Evolutionary conservation across 2,888 invertebrate species (phyloP), one percentile per base, ranked within the genome.

Genomic region (Thereva unica): DNA sequence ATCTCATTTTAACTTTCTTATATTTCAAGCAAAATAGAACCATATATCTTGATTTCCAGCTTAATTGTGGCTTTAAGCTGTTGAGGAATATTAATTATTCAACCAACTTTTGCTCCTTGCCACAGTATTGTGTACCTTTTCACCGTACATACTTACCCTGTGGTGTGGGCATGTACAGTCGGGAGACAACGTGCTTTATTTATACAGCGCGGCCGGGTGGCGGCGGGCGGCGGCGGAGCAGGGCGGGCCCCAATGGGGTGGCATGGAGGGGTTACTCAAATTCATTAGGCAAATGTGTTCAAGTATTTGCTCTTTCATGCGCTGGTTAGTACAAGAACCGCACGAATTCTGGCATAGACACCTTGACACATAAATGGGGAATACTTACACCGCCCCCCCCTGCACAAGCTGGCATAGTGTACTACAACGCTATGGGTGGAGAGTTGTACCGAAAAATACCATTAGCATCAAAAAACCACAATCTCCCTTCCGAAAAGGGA

Each of bases 31-130:
- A 71, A 71, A 72, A 70, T 71, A 71, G 69, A 71, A 71, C 71
- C 70, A 72, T 72, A 71, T 68, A 69, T 72, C 71, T 72, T 70
- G 71, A 72, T 71, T 72, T 72, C 68, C 56, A 68, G 71, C 71
- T 71, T 71, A 71, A 71, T 71, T 71, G 71, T 68, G 70, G 70
- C 71, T 72, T 70, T 67, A 71, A 70, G 71, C 71, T 70, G 71
- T 72, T 72, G 71, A 70, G 68, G 70, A 71, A 70, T 72, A 72
- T 72, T 72, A 72, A 71, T 72, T 72, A 72, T 72, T 71, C 71
- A 69, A 66, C 68, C 69, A 71, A 71, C 63, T 69, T 68, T 71
- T 71, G 52, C 71, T 67, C 55, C 55, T 44, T 53, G 50, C 50
- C 50, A 40, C 59, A 53, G 41, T 12, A 45, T 42, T 6, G 47